Base-by-base conservation (phyloP, 2,888 invertebrate species). In the Troides oblongomaculatus region DNA sequence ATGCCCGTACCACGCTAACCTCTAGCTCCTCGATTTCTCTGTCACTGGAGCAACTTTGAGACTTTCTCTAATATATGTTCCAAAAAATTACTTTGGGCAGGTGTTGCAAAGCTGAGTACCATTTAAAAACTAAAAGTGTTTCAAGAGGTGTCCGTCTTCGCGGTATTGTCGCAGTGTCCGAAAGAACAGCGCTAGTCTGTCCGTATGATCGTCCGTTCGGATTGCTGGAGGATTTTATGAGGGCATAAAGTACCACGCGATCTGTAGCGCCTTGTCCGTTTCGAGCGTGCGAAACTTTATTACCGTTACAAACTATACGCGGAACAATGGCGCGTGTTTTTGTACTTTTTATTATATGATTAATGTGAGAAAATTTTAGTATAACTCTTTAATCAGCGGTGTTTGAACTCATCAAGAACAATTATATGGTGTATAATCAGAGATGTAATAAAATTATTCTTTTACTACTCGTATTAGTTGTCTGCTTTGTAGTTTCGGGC, bases 171-270 rank as follows among this genome's bases (percentile, higher is more conserved):
- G 68, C 73, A 68, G 72, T 72, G 74, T 72, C 71, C 69, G 71
- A 66, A 68, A 72, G 72, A 71, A 71, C 70, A 62, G 72, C 74
- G 69, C 61, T 72, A 72, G 73, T 72, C 70, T 73, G 75, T 75
- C 73, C 80, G 84, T 84, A 84, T 82, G 81, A 81, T 79, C 81
- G 60, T 43, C 43, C 12, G 83, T 79, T 80, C 73, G 78, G 80
- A 83, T 84, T 80, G 77, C 74, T 78, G 78, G 79, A 82, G 77
- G 66, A 77, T 78, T 88, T 89, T 88, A 88, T 87, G 87, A 84
- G 82, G 80, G 80, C 83, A 87, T 90, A 89, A 90, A 89, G 74
- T 88, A 86, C 82, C 78, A 80, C 77, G 74, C 83, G 85, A 85
- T 84, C 85, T 87, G 88, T 86, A 83, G 81, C 81, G 80, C 74